Base-by-base conservation (phyloP, 2,888 invertebrate genomes). In the Nasonovia ribisnigri region DNA sequence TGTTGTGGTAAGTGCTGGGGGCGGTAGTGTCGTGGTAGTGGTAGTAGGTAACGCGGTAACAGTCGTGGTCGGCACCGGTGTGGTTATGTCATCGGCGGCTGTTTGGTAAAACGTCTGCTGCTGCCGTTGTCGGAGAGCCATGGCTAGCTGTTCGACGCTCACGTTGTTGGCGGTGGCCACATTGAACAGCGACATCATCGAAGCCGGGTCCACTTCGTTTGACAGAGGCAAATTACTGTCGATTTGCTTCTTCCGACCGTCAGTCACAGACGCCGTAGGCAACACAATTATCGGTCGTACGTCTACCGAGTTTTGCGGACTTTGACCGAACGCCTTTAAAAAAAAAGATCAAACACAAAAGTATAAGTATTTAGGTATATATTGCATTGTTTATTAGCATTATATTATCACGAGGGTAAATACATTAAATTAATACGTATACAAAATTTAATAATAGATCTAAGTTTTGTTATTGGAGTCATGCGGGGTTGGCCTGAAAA, bases 61-160 rank as follows among this genome's bases (percentile, higher is more conserved):
- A 0, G 96, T 96, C 0, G 96, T 96, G 1, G 96, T 95, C 93
- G 96, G 96, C 0, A 96, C 96, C 20, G 0, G 96, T 96, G 1
- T 95, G 94, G 96, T 94, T 36, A n/a, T 20, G 4, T 54, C 26
- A 13, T 46, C 26, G 94, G 95, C 96, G 0, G 96, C 96, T 94
- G 93, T 91, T 36, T 93, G 67, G 67, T 93, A 92, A 11, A 92
- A 94, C 26, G 42, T 13, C 87, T 94, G 84, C 91, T 95, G 94
- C n/a, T 94, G 94, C 88, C 94, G 94, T 57, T 95, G 88, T 95
- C 16, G 95, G 94, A 94, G 96, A 92, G 98, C 97, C 0, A 98
- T 98, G 24, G 97, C 97, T 95, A 98, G 97, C 6, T 98, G 96
- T 16, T 97, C 97, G 95, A 97, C 97, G 0, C 97, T 97, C 46